phyloP scores from a whole-genome alignment of 2,797 vertebrate genomes.

The Cossypha heuglini region DNA sequence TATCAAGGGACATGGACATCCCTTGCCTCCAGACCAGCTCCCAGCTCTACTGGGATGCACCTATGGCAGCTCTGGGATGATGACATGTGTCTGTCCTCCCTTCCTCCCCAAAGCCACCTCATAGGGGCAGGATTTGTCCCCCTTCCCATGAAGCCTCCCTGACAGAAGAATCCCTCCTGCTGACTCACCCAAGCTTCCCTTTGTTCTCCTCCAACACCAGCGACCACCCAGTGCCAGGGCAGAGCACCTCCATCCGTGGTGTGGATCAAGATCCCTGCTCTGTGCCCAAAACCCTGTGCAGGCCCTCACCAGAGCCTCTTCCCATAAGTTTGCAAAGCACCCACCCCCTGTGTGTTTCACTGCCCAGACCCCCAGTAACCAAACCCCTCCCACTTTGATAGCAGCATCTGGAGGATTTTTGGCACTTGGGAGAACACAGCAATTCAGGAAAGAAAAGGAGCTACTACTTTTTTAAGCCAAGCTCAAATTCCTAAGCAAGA shows the following conservation, averaged over 20 bases:
- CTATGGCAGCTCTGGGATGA: fast-evolving
- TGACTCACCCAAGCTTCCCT: conserved; percentile 45
- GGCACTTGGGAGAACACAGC: neutral
- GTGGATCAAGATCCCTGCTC: fast-evolving
- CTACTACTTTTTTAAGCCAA: neutral
- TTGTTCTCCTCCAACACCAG: neutral
- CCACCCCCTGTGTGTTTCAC: neutral
- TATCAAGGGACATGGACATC: fast-evolving
- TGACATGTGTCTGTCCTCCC: fast-evolving
- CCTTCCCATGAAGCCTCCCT: neutral
- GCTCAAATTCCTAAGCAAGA: neutral
- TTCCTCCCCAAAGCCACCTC: neutral
- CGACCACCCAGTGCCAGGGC: neutral
- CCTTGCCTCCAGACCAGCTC: fast-evolving
- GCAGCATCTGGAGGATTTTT: neutral
- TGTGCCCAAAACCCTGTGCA: neutral
- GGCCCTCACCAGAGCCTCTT: neutral
- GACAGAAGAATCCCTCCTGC: neutral
- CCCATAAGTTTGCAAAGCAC: neutral
- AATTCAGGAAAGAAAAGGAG: neutral
- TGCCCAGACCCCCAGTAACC: neutral
- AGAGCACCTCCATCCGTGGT: fast-evolving
- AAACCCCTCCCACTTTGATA: neutral
- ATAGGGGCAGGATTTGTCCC: neutral
- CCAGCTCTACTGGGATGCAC: neutral